Percentiles rank a stretch among this genome's conserved stretches.
phyloP scores from a whole-genome alignment of 2,888 invertebrate species.

The Neoascia interrupta region DNA sequence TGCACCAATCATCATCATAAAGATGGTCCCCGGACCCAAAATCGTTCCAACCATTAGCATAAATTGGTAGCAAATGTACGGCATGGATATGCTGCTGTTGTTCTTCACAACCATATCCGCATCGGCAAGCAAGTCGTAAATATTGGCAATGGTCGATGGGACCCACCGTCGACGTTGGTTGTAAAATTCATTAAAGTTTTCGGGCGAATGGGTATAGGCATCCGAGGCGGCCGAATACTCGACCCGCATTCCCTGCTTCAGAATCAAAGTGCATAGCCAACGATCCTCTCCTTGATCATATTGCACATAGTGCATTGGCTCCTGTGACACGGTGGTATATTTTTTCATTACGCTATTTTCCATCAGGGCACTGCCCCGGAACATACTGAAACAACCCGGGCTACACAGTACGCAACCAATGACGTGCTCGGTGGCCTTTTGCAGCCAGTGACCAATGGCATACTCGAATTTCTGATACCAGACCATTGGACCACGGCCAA shows the following conservation, averaged over 20 bases:
- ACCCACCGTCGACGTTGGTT: conserved; percentile 97
- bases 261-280: conserved; percentile 94
- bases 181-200: conserved; percentile 94
- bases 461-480: conserved; percentile 95
- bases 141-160: conserved; percentile 97
- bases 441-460: conserved; percentile 95
- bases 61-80: conserved; percentile 88
- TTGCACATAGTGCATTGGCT: conserved; percentile 92
- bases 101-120: conserved; percentile 88
- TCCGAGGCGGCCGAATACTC: conserved; percentile 98
- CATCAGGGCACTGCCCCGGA: conserved; percentile 93
- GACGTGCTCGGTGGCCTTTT: conserved; percentile 94
- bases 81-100: conserved; percentile 93
- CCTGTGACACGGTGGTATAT: conserved; percentile 89
- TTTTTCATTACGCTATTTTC: conserved; percentile 93
- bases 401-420: conserved; percentile 94
- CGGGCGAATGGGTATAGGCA: conserved; percentile 96
- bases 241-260: conserved; percentile 94
- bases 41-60: conserved; percentile 87
- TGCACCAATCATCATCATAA: conserved; percentile 89
- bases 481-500: conserved; percentile 89
- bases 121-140: conserved; percentile 91
- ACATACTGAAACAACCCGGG: conserved; percentile 95
- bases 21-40: conserved; percentile 87
- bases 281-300: conserved; percentile 98